Percentiles rank a stretch among this genome's conserved stretches.
Conservation (phyloP, 2,113 vertebrate species). For the Cottus gobio region DNA sequence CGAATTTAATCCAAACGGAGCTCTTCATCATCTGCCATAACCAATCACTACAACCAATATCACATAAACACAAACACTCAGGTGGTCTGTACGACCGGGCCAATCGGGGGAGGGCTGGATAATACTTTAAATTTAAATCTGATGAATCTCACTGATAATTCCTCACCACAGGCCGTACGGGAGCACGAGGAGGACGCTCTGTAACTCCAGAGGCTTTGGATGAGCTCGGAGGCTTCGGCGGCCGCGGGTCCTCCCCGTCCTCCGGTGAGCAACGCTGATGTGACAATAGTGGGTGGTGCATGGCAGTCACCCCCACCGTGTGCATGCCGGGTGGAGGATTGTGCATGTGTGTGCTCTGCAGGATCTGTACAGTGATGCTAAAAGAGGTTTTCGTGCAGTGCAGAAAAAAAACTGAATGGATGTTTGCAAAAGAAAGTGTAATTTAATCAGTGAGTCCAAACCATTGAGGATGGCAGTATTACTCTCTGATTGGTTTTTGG, state of each 20-base stretch:
- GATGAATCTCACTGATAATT: background rate
- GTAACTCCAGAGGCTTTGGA: slow-evolving; percentile 39
- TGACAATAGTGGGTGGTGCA: slow-evolving; percentile 33
- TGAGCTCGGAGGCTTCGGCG: slow-evolving; percentile 33
- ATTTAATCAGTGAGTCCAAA: slow-evolving; percentile 49
- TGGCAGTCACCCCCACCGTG: slow-evolving; percentile 16
- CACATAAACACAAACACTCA: background rate
- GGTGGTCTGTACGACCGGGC: background rate
- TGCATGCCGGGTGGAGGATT: slow-evolving; percentile 7
- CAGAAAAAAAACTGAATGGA: background rate
- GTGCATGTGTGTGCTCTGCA: background rate
- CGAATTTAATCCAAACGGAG: background rate
- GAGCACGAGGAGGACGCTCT: slow-evolving; percentile 37
- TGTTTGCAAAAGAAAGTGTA: background rate
- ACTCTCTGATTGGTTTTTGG: slow-evolving; percentile 41
- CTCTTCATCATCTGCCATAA: background rate
- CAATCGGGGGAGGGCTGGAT: background rate
- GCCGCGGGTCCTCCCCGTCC: slow-evolving; percentile 32
- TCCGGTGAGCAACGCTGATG: slow-evolving; percentile 42
- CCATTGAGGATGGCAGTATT: slow-evolving; percentile 30
- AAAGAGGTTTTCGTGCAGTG: background rate
- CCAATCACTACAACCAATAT: background rate
- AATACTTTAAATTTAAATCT: background rate
- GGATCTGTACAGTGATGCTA: background rate
- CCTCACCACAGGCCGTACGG: slow-evolving; percentile 42